Percentiles rank a stretch among this genome's conserved stretches.
Evolutionary conservation across 2,888 invertebrate genomes (phyloP).

Genomic region (Lagria hirta): DNA sequence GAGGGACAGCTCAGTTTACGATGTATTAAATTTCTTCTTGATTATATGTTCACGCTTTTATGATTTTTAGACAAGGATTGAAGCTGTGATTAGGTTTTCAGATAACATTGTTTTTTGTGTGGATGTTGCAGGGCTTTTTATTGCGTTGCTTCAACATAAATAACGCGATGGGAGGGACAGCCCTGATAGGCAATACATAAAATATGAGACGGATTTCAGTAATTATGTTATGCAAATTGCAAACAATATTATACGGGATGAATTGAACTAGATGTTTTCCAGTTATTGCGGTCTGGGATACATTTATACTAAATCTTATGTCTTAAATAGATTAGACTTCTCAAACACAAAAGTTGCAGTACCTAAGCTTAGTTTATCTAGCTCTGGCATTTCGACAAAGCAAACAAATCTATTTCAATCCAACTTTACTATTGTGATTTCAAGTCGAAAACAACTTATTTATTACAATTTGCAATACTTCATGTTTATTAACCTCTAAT

Average conservation of each 20-base stretch:
- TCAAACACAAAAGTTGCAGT: too few relatives aligned
- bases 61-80: conserved; percentile 42
- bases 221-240: conserved; percentile 23
- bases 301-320: too few relatives aligned
- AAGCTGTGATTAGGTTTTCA: conserved; percentile 37
- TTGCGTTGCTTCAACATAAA: conserved; percentile 17
- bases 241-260: conserved; percentile 18
- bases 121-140: conserved; percentile 18
- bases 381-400: too few relatives aligned
- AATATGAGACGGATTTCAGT: conserved; percentile 23
- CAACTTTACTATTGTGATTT: too few relatives aligned
- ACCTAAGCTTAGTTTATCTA: too few relatives aligned
- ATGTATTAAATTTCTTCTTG: conserved; percentile 46
- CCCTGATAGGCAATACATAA: conserved; percentile 23
- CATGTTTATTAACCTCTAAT: too few relatives aligned
- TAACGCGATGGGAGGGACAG: conserved; percentile 19
- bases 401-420: too few relatives aligned
- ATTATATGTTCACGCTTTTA: conserved; percentile 47
- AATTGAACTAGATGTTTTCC: too few relatives aligned
- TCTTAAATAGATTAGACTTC: too few relatives aligned
- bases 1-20: conserved; percentile 42
- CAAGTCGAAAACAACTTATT: too few relatives aligned
- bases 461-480: too few relatives aligned
- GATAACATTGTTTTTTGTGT: conserved; percentile 30
- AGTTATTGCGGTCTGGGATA: too few relatives aligned